Evolutionary conservation across 64 coral and sea anemone species (phyloP).

Genomic region (Hydrozoanthus tunicans): DNA sequence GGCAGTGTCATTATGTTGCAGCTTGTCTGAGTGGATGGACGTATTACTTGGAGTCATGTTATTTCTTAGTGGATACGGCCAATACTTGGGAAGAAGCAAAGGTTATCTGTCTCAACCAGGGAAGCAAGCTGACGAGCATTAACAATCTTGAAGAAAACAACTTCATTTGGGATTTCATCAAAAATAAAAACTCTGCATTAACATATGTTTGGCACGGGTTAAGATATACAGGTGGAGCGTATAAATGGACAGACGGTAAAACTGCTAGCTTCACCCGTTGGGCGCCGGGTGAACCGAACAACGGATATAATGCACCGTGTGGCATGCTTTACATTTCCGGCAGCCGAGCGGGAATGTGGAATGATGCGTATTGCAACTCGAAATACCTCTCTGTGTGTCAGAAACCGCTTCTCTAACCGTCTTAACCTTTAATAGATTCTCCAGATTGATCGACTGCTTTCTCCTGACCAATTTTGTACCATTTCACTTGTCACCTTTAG

Average conservation of each 20-base stretch:
- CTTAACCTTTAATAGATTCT: not conserved
- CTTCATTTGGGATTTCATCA: not conserved
- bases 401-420: not conserved
- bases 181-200: not conserved
- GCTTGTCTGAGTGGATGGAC: not conserved
- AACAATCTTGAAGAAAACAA: not conserved
- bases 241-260: not conserved
- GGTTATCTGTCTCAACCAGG: not conserved
- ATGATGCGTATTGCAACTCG: not conserved
- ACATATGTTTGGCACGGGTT: not conserved
- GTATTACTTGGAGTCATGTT: not conserved
- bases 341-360: not conserved
- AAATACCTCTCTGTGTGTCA: not conserved
- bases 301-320: not conserved
- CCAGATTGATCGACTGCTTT: too few relatives aligned
- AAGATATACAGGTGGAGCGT: not conserved
- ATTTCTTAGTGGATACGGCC: not conserved
- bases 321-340: not conserved
- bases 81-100: not conserved
- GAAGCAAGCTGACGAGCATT: not conserved
- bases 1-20: not conserved
- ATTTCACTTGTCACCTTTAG: too few relatives aligned
- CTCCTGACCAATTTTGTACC: too few relatives aligned
- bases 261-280: not conserved
- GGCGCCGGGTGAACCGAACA: not conserved